Conservation (phyloP, 2,888 invertebrate genomes). For the Drosophila meridionalis region DNA sequence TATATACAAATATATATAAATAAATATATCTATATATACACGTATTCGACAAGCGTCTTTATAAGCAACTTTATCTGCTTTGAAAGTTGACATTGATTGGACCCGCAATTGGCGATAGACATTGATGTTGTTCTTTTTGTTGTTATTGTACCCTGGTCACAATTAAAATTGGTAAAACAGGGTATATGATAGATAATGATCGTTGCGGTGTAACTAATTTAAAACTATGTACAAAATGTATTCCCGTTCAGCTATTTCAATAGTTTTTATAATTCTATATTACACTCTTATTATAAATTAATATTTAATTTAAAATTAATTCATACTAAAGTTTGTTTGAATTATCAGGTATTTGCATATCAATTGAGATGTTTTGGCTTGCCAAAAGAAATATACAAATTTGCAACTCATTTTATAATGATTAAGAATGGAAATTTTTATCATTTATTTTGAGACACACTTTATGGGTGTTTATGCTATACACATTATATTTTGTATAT, state of each 20-base stretch:
- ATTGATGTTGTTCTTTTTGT: constrained; percentile 7
- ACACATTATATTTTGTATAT: no score
- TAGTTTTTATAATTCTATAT: neutral
- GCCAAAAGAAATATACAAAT: no score
- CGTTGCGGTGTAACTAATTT: neutral
- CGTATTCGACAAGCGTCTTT: constrained; percentile 52
- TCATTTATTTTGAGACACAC: no score
- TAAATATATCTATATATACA: neutral
- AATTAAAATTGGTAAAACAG: neutral
- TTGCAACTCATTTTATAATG: no score
- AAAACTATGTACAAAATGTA: neutral
- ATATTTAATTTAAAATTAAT: neutral
- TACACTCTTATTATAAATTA: no score
- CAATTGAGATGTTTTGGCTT: no score
- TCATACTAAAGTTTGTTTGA: neutral
- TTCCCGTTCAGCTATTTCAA: neutral
- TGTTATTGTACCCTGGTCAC: neutral
- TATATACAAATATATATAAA: neutral
- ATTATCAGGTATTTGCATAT: no score
- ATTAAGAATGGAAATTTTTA: no score
- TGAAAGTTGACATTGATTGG: constrained; percentile 82
- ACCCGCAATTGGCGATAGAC: constrained; percentile 69
- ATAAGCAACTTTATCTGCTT: constrained; percentile 77
- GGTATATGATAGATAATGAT: neutral
- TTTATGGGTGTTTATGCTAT: no score